These are phyloP conservation scores for Xanthorhoe spadicearia DNA, from an alignment of 2,888 invertebrate genomes.

Conservation along the genomic window DNA sequence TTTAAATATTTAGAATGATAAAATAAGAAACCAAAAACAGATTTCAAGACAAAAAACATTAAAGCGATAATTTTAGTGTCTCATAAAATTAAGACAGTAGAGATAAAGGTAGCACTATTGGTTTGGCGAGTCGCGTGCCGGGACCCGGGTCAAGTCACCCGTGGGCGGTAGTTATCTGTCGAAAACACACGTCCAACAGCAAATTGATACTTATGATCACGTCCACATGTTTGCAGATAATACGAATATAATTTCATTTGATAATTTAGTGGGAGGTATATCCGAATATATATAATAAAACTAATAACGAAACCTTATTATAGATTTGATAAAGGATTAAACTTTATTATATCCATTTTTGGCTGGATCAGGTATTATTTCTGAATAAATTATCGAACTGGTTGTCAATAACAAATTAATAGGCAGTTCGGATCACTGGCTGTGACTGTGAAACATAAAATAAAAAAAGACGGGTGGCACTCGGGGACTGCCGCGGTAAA, in stretches of 20 bases:
- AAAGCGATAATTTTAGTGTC: constrained; percentile 3
- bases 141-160: constrained; percentile 35
- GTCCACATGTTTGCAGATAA: constrained; percentile 33
- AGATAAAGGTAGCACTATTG: constrained; percentile 31
- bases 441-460: constrained; percentile 46
- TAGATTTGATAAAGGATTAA: constrained; percentile 1
- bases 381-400: constrained; percentile 8
- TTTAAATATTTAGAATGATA: not conserved
- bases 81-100: constrained; percentile 13
- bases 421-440: constrained; percentile 38
- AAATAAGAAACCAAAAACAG: not conserved
- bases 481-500: too few relatives aligned
- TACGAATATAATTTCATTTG: constrained; percentile 20
- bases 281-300: constrained; percentile 2
- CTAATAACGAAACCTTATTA: not conserved
- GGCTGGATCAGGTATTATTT: not conserved
- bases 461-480: too few relatives aligned
- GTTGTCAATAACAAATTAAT: constrained; percentile 40
- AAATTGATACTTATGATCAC: constrained; percentile 45
- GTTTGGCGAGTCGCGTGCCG: constrained; percentile 42
- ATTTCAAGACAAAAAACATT: constrained; percentile 1
- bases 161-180: constrained; percentile 43
- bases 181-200: constrained; percentile 29
- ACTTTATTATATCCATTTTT: not conserved
- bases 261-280: constrained; percentile 10